Evolutionary conservation across 2,113 vertebrate species (phyloP).

Genomic region (Riparia riparia): DNA sequence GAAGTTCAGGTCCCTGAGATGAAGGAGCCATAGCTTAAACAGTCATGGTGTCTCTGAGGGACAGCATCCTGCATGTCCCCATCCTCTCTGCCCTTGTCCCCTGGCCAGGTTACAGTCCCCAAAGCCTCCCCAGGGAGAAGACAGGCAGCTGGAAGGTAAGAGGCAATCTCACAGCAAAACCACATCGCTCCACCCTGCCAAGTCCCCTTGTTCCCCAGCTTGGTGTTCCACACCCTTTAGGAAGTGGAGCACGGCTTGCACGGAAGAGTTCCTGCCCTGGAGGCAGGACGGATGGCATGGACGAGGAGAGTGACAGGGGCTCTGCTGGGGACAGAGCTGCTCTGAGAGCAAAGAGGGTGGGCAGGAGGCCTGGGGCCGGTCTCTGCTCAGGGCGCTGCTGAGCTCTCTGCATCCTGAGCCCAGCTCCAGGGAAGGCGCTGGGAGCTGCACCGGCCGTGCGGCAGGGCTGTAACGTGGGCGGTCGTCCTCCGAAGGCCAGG

Average conservation of each 20-base stretch:
- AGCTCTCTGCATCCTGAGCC: not conserved
- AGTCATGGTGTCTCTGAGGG: not conserved
- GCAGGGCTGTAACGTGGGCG: conserved; percentile 43
- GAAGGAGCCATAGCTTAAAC: not conserved
- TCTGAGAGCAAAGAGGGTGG: not conserved
- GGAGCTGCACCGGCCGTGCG: not conserved
- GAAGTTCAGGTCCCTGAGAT: not conserved
- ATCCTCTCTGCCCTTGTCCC: not conserved
- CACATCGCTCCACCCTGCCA: not conserved
- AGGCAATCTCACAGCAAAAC: not conserved
- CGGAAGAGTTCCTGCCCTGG: rapidly evolving
- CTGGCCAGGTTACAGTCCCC: not conserved
- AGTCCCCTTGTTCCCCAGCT: not conserved
- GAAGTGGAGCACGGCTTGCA: rapidly evolving
- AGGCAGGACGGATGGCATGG: not conserved
- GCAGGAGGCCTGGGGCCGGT: not conserved
- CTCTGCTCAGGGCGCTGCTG: not conserved
- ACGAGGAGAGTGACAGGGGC: not conserved
- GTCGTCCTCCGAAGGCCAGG: conserved; percentile 8
- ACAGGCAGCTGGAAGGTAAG: not conserved
- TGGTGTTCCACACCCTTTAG: not conserved
- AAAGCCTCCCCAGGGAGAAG: not conserved
- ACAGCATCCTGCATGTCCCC: not conserved
- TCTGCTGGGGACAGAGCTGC: not conserved
- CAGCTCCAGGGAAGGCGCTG: not conserved